These are phyloP conservation scores for Thunnus thynnus DNA, from an alignment of 2,113 vertebrate species.

Conservation along the genomic window DNA sequence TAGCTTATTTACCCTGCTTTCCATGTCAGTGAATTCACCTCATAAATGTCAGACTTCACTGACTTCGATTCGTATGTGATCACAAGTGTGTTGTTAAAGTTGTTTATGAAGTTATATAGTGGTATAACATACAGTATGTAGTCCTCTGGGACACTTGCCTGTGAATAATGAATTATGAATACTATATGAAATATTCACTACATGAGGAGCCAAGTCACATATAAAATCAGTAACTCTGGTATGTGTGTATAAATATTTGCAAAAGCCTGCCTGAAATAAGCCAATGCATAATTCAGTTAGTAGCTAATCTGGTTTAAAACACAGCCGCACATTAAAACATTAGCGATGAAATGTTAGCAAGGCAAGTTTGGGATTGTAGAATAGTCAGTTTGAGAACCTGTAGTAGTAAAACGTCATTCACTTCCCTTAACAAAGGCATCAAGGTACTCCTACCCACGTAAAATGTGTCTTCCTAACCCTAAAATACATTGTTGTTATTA, in stretches of 20 bases:
- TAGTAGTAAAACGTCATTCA: too few species aligned
- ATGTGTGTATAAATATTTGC: not conserved
- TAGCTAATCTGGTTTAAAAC: too few species aligned
- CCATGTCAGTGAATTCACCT: too few species aligned
- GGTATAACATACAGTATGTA: not conserved
- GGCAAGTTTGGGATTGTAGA: not conserved
- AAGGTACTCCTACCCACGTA: too few species aligned
- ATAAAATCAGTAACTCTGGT: not conserved
- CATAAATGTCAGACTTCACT: too few species aligned
- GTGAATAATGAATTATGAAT: conserved; percentile 12
- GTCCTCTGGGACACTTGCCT: not conserved
- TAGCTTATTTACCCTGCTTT: too few species aligned
- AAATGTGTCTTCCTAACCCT: too few species aligned
- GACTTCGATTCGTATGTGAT: too few species aligned
- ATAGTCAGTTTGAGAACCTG: not conserved
- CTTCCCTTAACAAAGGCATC: too few species aligned
- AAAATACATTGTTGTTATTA: too few species aligned
- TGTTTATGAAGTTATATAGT: not conserved
- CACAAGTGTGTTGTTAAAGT: not conserved
- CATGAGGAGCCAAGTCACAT: not conserved
- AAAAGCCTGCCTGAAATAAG: not conserved
- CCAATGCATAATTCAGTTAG: conserved; percentile 1
- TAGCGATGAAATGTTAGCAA: not conserved
- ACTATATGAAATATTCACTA: conserved; percentile 6
- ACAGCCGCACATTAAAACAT: too few species aligned